Evolutionary conservation across 2,888 invertebrate genomes (phyloP).

Genomic region (Choreutis nemorana): DNA sequence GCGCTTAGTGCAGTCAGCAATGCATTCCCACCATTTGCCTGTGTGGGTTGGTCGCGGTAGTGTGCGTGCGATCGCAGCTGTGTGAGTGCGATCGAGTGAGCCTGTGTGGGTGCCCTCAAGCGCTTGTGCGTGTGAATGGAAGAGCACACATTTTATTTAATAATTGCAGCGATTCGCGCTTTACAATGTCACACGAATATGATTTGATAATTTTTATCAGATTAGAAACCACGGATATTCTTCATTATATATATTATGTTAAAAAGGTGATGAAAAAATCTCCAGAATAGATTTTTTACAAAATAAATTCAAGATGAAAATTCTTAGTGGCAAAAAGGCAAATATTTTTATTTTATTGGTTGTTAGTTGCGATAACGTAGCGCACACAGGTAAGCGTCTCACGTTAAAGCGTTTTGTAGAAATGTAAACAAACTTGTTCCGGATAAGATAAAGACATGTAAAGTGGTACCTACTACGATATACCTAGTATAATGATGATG

Average conservation of each 20-base stretch:
- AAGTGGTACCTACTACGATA: too few relatives aligned
- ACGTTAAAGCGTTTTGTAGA: conserved; percentile 58
- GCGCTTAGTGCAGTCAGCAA: conserved; percentile 65
- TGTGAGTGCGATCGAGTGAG: conserved; percentile 35
- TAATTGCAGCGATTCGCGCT: conserved; percentile 63
- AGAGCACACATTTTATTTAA: conserved; percentile 62
- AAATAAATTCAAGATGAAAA: too few relatives aligned
- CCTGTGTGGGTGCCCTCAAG: conserved; percentile 51
- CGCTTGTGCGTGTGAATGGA: conserved; percentile 65
- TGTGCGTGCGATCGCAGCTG: conserved; percentile 25
- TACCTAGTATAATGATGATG: too few relatives aligned
- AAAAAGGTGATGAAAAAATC: too few relatives aligned
- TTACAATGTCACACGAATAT: conserved; percentile 55
- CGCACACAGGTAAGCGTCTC: conserved; percentile 48
- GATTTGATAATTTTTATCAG: too few relatives aligned
- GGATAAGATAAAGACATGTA: conserved; percentile 58
- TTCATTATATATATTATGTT: too few relatives aligned
- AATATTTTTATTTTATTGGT: conserved; percentile 45
- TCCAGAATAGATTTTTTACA: too few relatives aligned
- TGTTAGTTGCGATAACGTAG: conserved; percentile 54
- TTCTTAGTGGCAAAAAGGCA: conserved; percentile 1
- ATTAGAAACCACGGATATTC: too few relatives aligned
- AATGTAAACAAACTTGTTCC: conserved; percentile 64
- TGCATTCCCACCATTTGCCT: conserved; percentile 54
- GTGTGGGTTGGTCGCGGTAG: conserved; percentile 12